Evolutionary conservation across 2,113 vertebrate species (phyloP).

Genomic region (Percina caprodes): DNA sequence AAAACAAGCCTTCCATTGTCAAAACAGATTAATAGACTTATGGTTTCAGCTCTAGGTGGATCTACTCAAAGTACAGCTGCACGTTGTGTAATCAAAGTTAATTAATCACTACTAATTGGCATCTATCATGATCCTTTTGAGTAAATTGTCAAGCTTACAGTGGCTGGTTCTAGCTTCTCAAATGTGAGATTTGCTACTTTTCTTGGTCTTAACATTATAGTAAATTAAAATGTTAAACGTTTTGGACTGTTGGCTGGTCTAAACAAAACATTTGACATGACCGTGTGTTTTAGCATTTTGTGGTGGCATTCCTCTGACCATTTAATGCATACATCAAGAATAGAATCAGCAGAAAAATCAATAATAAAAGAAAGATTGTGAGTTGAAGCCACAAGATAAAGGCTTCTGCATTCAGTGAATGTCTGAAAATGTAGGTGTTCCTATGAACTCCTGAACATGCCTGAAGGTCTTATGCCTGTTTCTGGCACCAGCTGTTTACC

Average conservation of each 20-base stretch:
- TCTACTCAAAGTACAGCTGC: neutral
- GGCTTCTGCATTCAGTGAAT: neutral
- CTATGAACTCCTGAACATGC: neutral
- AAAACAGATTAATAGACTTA: neutral
- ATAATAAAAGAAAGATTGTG: too few relatives aligned
- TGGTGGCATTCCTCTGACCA: too few relatives aligned
- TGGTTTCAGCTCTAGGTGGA: neutral
- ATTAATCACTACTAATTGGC: neutral
- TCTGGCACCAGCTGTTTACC: slow-evolving; percentile 26
- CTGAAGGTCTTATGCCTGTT: slow-evolving; percentile 18
- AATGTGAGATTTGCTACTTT: neutral
- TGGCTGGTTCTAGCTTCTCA: neutral
- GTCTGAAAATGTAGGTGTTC: slow-evolving; percentile 1
- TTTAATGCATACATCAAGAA: too few relatives aligned
- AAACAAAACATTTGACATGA: neutral
- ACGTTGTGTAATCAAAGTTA: neutral
- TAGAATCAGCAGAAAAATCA: too few relatives aligned
- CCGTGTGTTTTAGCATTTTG: too few relatives aligned
- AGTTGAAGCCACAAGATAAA: neutral
- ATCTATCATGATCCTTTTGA: neutral
- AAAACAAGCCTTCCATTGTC: neutral
- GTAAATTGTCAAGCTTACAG: neutral
- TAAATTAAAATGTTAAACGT: neutral
- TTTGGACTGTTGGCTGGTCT: neutral
- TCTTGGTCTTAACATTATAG: neutral